Evolutionary conservation across 1,140 invertebrate genomes (phyloP).

Genomic region (Drosophila punjabiensis): DNA sequence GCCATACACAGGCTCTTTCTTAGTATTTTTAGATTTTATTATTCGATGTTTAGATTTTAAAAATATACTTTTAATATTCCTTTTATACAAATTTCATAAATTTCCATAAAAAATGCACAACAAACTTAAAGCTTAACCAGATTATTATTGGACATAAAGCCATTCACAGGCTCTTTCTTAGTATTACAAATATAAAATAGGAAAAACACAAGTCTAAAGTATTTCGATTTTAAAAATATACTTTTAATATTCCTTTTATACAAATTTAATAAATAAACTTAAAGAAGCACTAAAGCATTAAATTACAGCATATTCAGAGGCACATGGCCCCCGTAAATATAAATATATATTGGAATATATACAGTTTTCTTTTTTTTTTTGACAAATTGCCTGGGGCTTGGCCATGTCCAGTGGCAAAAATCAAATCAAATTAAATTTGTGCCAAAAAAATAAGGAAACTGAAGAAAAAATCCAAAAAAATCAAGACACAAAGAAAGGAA

Average conservation of each 20-base stretch:
- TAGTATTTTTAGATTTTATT: too few species aligned
- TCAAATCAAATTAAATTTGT: constrained; percentile 63
- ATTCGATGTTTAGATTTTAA: background rate
- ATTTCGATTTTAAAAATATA: background rate
- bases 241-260: background rate
- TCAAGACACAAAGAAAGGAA: constrained; percentile 8
- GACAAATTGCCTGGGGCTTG: constrained; percentile 46
- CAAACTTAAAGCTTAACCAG: background rate
- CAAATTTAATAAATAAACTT: background rate
- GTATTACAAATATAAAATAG: background rate
- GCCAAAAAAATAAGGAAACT: constrained; percentile 20
- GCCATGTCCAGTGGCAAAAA: constrained; percentile 48
- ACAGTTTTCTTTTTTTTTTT: constrained; percentile 11
- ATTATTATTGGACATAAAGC: too few species aligned
- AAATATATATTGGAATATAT: background rate
- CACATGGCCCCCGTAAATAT: background rate
- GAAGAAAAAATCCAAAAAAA: background rate
- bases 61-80: background rate
- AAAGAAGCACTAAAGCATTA: background rate
- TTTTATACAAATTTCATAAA: background rate
- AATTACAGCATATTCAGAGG: background rate
- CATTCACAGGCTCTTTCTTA: too few species aligned
- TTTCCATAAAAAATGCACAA: too few species aligned
- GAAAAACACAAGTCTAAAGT: background rate
- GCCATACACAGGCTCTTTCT: background rate